Evolutionary conservation across 2,113 vertebrate species (phyloP), one percentile per base, ranked within the genome.

Genomic region (Siniperca knerii): DNA sequence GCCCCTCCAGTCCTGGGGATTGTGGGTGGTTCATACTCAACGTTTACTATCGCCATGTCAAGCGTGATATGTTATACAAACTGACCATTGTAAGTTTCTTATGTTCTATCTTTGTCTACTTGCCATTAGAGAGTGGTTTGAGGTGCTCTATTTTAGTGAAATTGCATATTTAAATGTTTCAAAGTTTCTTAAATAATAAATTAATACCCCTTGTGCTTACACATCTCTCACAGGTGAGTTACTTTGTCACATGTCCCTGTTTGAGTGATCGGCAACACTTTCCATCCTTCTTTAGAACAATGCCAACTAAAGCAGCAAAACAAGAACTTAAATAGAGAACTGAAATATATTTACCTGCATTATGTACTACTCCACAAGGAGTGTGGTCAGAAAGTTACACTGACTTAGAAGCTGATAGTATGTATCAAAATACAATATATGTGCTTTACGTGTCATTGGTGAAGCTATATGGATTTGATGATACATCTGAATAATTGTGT

Each of bases 231-330:
- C 40, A 91, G 90, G 81, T 91, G 48, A 91, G 90, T 73, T 89
- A 89, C 52, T 91, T 60, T 84, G 75, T 87, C 15, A 91, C 87
- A 21, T 91, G 90, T 57, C 68, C 87, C n/a, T 91, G 87, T 7
- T 75, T 91, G 15, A 91, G 90, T 84, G 77, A 91, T 75, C 85
- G 81, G 1, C 69, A 88, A 54, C 73, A 67, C 9, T 91, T 86
- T 73, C 85, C 87, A 65, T 79, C 87, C 7, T 87, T 89, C 42
- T 91, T 78, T 15, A 68, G 62, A 75, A 67, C 71, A 50, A 68
- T 75, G 11, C 72, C 62, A 55, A 23, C 10, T 48, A 48, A 48
- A 48, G 4, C 10, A 40, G 11, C 9, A n/a, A 57, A 40, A 5
- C n/a, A 57, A 37, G 6, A 8, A 44, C 8, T 20, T n/a, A 40